phyloP scores from a whole-genome alignment of 2,797 vertebrate species.

The Lateolabrax maculatus region DNA sequence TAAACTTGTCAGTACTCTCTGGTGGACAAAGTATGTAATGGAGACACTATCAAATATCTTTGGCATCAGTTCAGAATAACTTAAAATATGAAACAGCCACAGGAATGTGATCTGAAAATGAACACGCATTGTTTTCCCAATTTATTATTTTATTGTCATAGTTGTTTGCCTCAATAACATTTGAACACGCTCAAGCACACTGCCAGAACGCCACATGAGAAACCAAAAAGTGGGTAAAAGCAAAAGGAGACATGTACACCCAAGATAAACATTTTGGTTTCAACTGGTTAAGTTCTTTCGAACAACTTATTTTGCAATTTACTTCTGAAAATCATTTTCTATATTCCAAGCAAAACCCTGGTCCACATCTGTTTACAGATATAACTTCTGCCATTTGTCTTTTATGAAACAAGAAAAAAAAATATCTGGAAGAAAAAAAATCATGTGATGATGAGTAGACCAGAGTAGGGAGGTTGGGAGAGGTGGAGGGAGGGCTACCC shows the following conservation, averaged over 20 bases:
- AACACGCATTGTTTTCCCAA: conserved; percentile 84
- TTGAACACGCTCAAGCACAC: conserved; percentile 91
- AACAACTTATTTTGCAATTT: conserved; percentile 85
- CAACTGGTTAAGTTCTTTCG: conserved; percentile 85
- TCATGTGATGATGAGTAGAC: conserved; percentile 68
- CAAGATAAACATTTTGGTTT: conserved; percentile 82
- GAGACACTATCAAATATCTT: too few species aligned
- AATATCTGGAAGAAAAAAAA: conserved; percentile 44
- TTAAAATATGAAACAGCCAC: neutral
- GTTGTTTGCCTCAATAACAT: conserved; percentile 94
- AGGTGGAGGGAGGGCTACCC: conserved; percentile 85
- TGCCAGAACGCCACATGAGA: conserved; percentile 81
- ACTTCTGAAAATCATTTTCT: conserved; percentile 75
- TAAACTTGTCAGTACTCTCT: neutral
- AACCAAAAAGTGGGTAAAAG: conserved; percentile 81
- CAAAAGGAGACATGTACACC: conserved; percentile 80
- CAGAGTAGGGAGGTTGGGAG: conserved; percentile 59
- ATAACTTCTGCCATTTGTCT: conserved; percentile 89
- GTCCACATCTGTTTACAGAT: conserved; percentile 92
- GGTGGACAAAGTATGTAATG: neutral
- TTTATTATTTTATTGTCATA: conserved; percentile 98
- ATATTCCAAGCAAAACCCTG: conserved; percentile 90
- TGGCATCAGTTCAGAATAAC: too few species aligned
- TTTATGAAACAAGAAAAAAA: conserved; percentile 84
- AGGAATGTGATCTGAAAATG: conserved; percentile 28